These are phyloP conservation scores for Megaleporinus macrocephalus DNA, from an alignment of 2,113 vertebrate genomes.

Conservation along the genomic window DNA sequence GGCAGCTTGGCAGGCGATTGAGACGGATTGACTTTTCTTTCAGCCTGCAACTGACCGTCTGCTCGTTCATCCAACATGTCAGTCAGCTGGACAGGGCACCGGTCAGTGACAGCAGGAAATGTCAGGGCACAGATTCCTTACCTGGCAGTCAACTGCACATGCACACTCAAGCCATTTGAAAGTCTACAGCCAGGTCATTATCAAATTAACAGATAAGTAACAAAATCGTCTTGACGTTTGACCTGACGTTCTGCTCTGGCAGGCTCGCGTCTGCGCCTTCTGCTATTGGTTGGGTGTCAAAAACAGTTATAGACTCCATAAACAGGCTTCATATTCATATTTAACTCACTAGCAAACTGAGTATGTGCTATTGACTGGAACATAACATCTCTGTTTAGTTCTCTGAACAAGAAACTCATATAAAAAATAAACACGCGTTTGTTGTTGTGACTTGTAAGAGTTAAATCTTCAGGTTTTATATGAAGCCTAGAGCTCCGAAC, in stretches of 20 bases:
- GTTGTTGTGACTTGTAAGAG: neutral
- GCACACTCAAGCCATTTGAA: neutral
- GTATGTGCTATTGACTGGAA: too few species aligned
- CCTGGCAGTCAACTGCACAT: neutral
- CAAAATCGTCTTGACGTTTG: too few species aligned
- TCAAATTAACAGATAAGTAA: too few species aligned
- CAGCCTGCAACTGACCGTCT: conserved; percentile 29
- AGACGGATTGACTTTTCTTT: conserved; percentile 29
- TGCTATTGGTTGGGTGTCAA: too few species aligned
- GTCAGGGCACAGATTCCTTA: conserved; percentile 15
- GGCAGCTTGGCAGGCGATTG: conserved; percentile 23
- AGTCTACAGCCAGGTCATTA: neutral
- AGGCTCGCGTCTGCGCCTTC: too few species aligned
- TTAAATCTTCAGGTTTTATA: neutral
- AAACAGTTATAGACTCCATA: too few species aligned
- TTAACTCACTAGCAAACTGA: too few species aligned
- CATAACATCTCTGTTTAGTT: too few species aligned
- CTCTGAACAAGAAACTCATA: too few species aligned
- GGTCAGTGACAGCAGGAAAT: conserved; percentile 4
- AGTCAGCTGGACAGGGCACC: conserved; percentile 20
- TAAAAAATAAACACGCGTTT: too few species aligned
- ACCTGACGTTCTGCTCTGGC: too few species aligned
- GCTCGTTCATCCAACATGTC: conserved; percentile 1
- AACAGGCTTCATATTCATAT: too few species aligned
- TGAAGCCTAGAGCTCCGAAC: neutral